Evolutionary conservation across 92 coral and sea anemone genomes (phyloP).

Genomic region (Heliopora coerulea): DNA sequence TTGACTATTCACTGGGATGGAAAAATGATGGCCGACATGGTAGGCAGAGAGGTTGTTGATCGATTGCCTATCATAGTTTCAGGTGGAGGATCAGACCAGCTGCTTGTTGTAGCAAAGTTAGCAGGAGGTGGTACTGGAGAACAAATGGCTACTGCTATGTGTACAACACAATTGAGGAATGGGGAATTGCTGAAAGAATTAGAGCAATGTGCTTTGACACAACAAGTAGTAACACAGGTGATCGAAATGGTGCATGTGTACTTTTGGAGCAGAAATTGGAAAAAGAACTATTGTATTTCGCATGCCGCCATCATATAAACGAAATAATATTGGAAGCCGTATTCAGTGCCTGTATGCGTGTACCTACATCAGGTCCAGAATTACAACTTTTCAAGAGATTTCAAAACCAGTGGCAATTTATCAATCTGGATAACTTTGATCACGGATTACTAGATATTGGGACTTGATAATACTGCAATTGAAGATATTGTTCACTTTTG

Average conservation of each 20-base stretch:
- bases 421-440: background rate
- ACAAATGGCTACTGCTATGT: no score
- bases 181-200: no score
- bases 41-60: no score
- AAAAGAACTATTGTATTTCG: background rate
- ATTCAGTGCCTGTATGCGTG: background rate
- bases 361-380: background rate
- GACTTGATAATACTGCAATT: background rate
- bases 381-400: background rate
- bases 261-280: background rate
- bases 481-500: background rate
- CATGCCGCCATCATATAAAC: background rate
- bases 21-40: no score
- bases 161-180: no score
- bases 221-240: background rate
- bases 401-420: background rate
- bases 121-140: no score
- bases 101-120: no score
- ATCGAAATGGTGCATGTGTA: background rate
- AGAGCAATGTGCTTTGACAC: no score
- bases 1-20: no score
- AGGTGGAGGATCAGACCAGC: no score
- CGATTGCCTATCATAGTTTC: no score
- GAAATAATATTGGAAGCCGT: background rate
- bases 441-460: no score